Percentiles rank a stretch among this genome's conserved stretches.
Conservation (phyloP, 2,797 vertebrate species). For the Sebastolobus alascanus region DNA sequence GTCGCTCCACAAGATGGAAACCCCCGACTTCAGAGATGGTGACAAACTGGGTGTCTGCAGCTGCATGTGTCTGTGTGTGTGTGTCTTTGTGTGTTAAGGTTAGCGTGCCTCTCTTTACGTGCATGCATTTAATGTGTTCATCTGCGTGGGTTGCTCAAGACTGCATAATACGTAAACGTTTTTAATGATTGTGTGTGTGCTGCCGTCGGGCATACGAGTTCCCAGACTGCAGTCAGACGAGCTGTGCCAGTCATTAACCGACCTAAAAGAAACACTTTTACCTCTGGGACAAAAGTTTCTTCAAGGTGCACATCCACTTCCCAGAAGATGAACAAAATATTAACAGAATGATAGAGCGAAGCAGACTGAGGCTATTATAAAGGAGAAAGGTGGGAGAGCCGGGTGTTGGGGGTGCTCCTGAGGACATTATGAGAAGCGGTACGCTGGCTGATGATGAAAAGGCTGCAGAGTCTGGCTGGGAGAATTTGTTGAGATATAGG, state of each 20-base stretch:
- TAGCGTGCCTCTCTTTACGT: neutral
- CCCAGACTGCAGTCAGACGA: neutral
- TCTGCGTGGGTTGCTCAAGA: neutral
- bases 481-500: conserved; percentile 64
- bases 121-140: conserved; percentile 22
- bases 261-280: conserved; percentile 45
- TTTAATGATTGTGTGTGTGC: conserved; percentile 13
- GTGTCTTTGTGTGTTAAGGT: neutral
- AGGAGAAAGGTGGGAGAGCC: conserved; percentile 21
- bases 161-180: neutral
- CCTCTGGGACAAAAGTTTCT: conserved; percentile 49
- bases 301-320: conserved; percentile 48
- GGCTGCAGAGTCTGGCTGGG: conserved; percentile 46
- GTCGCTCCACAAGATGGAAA: conserved; percentile 76
- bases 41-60: conserved; percentile 59
- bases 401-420: conserved; percentile 18
- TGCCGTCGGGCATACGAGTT: neutral
- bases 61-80: conserved; percentile 18
- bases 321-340: conserved; percentile 54
- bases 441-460: conserved; percentile 62
- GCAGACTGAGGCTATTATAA: conserved; percentile 51
- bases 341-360: conserved; percentile 46
- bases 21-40: conserved; percentile 57
- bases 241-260: conserved; percentile 11
- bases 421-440: conserved; percentile 56